Percentiles rank a stretch among this genome's conserved stretches.
phyloP scores from a whole-genome alignment of 1,140 invertebrate species.

The Drosophila carrolli region DNA sequence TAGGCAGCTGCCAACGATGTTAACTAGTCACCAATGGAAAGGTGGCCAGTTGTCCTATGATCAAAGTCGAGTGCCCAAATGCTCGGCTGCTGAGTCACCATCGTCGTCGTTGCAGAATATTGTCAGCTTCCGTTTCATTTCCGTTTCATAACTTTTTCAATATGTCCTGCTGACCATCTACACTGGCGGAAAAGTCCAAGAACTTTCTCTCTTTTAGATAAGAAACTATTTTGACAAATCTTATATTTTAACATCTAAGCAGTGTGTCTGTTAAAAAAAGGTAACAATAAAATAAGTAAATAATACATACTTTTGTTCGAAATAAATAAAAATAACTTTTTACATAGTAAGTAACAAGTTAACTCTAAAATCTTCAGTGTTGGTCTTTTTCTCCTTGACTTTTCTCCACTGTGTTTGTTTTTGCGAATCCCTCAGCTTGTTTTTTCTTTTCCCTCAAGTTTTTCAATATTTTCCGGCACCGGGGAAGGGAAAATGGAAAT shows the following conservation, averaged over 20 bases:
- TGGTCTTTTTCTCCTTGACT: background rate
- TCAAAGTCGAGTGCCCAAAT: background rate
- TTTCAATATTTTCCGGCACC: conserved; percentile 50
- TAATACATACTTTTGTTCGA: background rate
- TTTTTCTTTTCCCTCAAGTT: conserved; percentile 51
- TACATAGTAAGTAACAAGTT: background rate
- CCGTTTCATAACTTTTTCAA: conserved; percentile 65
- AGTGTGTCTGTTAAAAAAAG: background rate
- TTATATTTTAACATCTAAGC: too few relatives aligned
- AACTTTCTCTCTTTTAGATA: too few relatives aligned
- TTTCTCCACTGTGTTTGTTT: conserved; percentile 23
- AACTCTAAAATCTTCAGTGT: conserved; percentile 1
- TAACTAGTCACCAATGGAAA: conserved; percentile 6
- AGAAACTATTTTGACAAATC: too few relatives aligned
- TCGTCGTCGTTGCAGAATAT: conserved; percentile 24
- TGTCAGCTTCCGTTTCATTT: conserved; percentile 62
- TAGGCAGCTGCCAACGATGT: conserved; percentile 17
- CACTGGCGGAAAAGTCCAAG: background rate
- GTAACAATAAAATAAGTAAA: background rate
- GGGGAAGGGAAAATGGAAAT: conserved; percentile 12
- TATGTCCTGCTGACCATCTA: conserved; percentile 33
- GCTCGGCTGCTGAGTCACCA: background rate
- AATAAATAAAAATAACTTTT: background rate
- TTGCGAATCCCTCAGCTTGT: conserved; percentile 20
- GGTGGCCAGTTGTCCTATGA: background rate